phyloP scores from a whole-genome alignment of 2,888 invertebrate species.

The Hydraecia micacea region DNA sequence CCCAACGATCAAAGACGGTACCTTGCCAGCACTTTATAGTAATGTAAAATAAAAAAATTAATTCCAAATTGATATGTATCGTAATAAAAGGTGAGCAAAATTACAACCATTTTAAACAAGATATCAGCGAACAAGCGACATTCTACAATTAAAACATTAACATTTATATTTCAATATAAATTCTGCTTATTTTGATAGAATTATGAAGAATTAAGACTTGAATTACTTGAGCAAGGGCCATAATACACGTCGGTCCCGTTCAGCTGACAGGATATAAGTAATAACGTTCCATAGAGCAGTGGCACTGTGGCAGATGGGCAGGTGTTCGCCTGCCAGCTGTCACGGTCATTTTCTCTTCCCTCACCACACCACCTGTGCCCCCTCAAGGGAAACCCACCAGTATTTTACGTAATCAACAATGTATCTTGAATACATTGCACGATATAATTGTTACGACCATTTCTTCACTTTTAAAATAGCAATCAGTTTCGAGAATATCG shows the following conservation, averaged over 20 bases:
- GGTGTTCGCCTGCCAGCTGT: slow-evolving; percentile 82
- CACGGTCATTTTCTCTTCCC: slow-evolving; percentile 68
- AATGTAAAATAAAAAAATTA: background rate
- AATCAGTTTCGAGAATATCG: slow-evolving; percentile 22
- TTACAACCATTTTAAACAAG: background rate
- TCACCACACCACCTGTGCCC: slow-evolving; percentile 68
- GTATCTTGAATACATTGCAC: background rate
- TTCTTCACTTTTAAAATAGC: slow-evolving; percentile 12
- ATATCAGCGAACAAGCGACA: slow-evolving; percentile 10
- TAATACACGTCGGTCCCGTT: slow-evolving; percentile 24
- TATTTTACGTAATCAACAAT: slow-evolving; percentile 37
- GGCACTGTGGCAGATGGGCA: slow-evolving; percentile 76
- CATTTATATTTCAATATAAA: slow-evolving; percentile 4
- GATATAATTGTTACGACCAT: background rate
- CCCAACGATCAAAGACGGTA: background rate
- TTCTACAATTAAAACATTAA: slow-evolving; percentile 1
- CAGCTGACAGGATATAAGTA: slow-evolving; percentile 55
- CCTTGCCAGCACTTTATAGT: background rate
- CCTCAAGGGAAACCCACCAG: slow-evolving; percentile 41
- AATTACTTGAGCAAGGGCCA: background rate
- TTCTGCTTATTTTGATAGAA: background rate
- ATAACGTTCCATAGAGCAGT: slow-evolving; percentile 55
- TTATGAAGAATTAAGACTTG: background rate
- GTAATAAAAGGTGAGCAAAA: slow-evolving; percentile 5
- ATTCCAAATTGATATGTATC: background rate